Percentiles rank a stretch among this genome's conserved stretches.
Conservation (phyloP, 1,140 invertebrate species). For the Drosophila mayri region DNA sequence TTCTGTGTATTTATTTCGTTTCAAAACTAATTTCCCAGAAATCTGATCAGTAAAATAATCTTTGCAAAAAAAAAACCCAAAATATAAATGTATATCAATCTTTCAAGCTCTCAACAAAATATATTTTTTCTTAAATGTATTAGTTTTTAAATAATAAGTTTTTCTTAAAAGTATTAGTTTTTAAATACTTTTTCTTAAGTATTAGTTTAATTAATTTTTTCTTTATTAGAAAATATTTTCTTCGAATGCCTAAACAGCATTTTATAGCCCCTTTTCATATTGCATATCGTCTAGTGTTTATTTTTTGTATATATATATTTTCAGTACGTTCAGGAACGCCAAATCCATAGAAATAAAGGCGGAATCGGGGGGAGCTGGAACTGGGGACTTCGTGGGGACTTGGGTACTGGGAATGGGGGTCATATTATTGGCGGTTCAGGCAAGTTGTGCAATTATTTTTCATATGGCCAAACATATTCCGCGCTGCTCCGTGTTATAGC, state of each 20-base stretch:
- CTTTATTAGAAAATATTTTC: background rate
- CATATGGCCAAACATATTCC: constrained; percentile 45
- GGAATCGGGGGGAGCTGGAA: background rate
- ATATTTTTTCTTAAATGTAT: no score
- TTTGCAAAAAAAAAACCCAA: background rate
- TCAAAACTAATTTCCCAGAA: background rate
- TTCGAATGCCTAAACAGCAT: background rate
- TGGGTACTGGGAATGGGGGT: constrained; percentile 4
- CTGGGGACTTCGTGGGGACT: background rate
- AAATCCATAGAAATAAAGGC: constrained; percentile 1
- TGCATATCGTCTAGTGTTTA: background rate
- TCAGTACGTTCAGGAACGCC: constrained; percentile 28
- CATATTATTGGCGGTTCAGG: constrained; percentile 40
- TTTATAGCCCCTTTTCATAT: background rate
- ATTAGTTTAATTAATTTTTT: background rate
- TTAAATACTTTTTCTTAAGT: background rate
- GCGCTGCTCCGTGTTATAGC: constrained; percentile 53
- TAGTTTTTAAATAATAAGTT: no score
- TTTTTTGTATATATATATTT: background rate
- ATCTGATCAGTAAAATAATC: background rate
- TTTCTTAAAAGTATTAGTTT: background rate
- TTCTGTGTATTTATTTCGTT: background rate
- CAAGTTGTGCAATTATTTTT: constrained; percentile 79
- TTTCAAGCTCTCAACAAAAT: background rate
- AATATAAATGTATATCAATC: background rate